Base-by-base conservation (phyloP, 2,113 vertebrate species). In the Semnornis frantzii region DNA sequence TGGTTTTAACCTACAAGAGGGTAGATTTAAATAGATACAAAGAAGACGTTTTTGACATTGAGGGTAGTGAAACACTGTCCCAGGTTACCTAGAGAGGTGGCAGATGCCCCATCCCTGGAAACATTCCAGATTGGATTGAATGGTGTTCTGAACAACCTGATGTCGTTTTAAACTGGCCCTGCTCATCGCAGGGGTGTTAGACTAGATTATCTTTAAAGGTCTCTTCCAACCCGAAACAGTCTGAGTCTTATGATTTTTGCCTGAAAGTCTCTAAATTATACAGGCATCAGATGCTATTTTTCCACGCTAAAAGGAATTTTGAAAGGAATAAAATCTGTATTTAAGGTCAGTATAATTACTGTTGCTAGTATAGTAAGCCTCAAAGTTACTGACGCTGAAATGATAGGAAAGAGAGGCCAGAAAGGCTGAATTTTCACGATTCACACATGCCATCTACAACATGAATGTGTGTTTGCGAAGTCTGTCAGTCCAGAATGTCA, bases 361-460 rank as follows among this genome's bases (percentile, higher is more conserved):
- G 21, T 69, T 91, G 37, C 42, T 85, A 44, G 65, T 88, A 75
- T 88, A 75, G 52, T 60, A 77, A 94, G 76, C 31, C 27, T 66
- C 46, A 15, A 42, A 77, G 28, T 31, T 76, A 4, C 59, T 69
- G 6, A n/a, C 12, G 12, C 34, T 62, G 65, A 70, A 92, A 62
- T n/a, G 58, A 75, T 6, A 25, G 2, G 5, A 8, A 25, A 1
- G 5, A 8, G 33, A 30, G 24, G 19, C 33, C 66, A 50, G 60
- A 78, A 68, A 59, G 39, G 13, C 46, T 64, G 60, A 31, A 60
- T 81, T 87, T 87, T 85, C 12, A 2, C 28, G 52, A 7, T 85
- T 33, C 15, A 6, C 39, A 4, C 48, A 4, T 1, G 2, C 17
- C 7, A 82, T 71, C 44, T 19, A 15, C 42, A 39, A 2, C 0